Evolutionary conservation across 2,113 vertebrate genomes (phyloP).

Genomic region (Xiphorhynchus elegans): DNA sequence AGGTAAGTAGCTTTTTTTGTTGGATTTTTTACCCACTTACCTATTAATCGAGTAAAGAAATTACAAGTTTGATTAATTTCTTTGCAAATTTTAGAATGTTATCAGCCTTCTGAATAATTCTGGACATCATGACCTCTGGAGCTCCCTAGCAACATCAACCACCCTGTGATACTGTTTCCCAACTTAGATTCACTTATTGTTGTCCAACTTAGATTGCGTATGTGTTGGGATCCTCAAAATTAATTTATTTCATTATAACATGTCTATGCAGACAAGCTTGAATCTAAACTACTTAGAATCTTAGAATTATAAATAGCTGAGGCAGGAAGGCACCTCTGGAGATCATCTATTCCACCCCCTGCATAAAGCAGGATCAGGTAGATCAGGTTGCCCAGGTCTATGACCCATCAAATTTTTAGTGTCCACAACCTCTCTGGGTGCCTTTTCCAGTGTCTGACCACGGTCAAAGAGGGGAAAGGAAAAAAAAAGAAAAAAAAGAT

Average conservation of each 20-base stretch:
- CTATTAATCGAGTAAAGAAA: neutral
- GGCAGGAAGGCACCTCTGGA: neutral
- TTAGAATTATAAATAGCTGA: neutral
- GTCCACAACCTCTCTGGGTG: neutral
- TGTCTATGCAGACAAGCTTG: neutral
- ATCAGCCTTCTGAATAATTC: neutral
- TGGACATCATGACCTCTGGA: neutral
- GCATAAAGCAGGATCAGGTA: neutral
- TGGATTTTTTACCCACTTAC: neutral
- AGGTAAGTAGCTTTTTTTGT: constrained; percentile 63
- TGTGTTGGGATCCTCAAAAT: neutral
- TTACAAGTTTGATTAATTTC: neutral
- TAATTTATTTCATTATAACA: neutral
- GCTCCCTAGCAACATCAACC: neutral
- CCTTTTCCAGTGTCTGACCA: neutral
- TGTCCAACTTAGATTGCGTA: neutral
- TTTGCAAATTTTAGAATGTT: neutral
- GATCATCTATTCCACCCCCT: neutral
- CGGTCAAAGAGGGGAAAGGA: accelerated
- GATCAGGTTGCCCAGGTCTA: neutral
- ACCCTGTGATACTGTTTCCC: neutral
- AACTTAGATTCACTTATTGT: neutral
- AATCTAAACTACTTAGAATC: neutral
- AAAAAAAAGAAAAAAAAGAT: neutral
- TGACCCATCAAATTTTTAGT: neutral